phyloP scores from a whole-genome alignment of 2,797 vertebrate species.

The Sebastes cheni region DNA sequence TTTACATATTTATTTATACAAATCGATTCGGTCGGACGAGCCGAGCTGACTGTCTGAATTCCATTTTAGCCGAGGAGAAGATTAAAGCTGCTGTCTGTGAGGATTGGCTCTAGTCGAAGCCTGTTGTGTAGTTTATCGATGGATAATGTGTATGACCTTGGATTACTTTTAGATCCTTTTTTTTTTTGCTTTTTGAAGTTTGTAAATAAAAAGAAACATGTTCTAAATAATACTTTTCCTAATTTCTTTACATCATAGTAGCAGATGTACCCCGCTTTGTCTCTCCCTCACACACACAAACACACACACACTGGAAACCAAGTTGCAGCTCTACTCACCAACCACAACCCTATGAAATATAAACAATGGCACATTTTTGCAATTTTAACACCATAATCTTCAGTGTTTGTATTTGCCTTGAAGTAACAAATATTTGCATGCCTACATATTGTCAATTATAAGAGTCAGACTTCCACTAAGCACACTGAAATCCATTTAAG shows the following conservation, averaged over 20 bases:
- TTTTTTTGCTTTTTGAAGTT: constrained; percentile 68
- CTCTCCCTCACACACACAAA: background rate
- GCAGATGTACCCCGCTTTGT: background rate
- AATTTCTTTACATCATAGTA: constrained; percentile 24
- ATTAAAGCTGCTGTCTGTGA: constrained; percentile 68
- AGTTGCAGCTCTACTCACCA: background rate
- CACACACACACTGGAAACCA: background rate
- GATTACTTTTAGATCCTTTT: constrained; percentile 61
- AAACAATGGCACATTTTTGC: background rate
- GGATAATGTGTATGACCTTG: constrained; percentile 64
- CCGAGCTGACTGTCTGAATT: constrained; percentile 62
- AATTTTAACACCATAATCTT: background rate
- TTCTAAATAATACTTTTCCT: constrained; percentile 56
- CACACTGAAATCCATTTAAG: background rate
- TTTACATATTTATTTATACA: constrained; percentile 79
- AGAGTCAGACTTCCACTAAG: background rate
- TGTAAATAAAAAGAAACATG: constrained; percentile 82
- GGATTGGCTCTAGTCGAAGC: constrained; percentile 60
- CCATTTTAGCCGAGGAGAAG: constrained; percentile 61
- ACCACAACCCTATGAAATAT: background rate
- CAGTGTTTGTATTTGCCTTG: background rate
- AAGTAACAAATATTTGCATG: background rate
- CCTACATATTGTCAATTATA: background rate
- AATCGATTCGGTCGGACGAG: constrained; percentile 37
- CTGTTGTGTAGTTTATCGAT: constrained; percentile 65